These are phyloP conservation scores for Copsychus sechellarum DNA, from an alignment of 2,113 vertebrate genomes.

Conservation along the genomic window DNA sequence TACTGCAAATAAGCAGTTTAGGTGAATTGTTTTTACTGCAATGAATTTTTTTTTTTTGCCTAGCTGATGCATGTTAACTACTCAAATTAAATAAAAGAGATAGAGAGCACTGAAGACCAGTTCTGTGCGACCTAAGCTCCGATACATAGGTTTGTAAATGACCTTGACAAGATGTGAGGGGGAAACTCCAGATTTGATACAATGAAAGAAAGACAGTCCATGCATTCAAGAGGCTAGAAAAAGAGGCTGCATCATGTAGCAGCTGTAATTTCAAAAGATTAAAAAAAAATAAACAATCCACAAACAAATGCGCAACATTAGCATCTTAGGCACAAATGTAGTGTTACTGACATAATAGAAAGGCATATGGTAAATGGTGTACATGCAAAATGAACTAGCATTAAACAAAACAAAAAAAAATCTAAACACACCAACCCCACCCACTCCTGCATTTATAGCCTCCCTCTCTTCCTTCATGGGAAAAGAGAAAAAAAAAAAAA, in stretches of 20 bases:
- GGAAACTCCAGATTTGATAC: neutral
- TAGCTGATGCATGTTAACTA: neutral
- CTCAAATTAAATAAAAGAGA: neutral
- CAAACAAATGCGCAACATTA: neutral
- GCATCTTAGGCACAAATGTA: neutral
- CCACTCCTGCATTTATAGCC: neutral
- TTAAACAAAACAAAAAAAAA: neutral
- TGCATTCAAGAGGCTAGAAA: neutral
- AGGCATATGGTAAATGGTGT: neutral
- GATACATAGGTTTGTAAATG: neutral
- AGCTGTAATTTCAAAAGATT: neutral
- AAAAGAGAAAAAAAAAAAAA: fast-evolving
- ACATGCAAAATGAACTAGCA: neutral
- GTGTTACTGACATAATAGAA: neutral
- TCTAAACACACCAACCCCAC: fast-evolving
- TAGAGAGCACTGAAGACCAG: neutral
- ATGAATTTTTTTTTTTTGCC: neutral
- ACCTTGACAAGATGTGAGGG: neutral
- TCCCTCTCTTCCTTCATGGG: neutral
- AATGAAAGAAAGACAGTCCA: neutral
- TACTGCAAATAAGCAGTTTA: neutral
- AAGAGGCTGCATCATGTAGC: neutral
- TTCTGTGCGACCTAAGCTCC: neutral
- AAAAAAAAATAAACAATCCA: neutral
- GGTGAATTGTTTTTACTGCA: neutral